Percentiles rank a stretch among this genome's conserved stretches.
Conservation (phyloP, 2,797 vertebrate species). For the Octomys mimax region DNA sequence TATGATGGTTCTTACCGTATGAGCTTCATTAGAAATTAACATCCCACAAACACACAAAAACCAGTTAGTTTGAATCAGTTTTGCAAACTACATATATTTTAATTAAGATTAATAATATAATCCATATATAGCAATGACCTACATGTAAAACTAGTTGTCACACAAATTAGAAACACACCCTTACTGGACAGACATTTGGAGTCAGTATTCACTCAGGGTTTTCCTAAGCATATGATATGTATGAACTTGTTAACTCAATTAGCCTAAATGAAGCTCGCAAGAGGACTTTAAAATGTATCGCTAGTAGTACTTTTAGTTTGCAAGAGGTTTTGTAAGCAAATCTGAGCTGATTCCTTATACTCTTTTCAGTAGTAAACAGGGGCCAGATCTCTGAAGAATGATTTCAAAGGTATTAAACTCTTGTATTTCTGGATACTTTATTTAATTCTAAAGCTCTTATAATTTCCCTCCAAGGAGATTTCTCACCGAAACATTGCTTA, state of each 20-base stretch:
- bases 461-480: conserved; percentile 52
- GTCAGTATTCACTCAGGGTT: conserved; percentile 85
- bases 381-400: conserved; percentile 25
- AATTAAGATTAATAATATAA: conserved; percentile 89
- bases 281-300: conserved; percentile 75
- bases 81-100: conserved; percentile 88
- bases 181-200: conserved; percentile 84
- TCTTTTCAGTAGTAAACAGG: background rate
- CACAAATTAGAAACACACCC: conserved; percentile 86
- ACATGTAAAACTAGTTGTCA: conserved; percentile 86
- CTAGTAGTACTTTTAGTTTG: conserved; percentile 70
- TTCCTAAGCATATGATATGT: conserved; percentile 78
- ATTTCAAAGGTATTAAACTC: conserved; percentile 46
- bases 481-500: conserved; percentile 78
- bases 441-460: conserved; percentile 63
- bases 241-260: conserved; percentile 84
- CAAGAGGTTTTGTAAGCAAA: conserved; percentile 69
- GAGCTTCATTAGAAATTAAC: conserved; percentile 74
- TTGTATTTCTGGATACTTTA: conserved; percentile 51
- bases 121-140: conserved; percentile 86
- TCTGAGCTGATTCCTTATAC: conserved; percentile 28
- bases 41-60: conserved; percentile 84
- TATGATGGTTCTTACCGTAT: conserved; percentile 30
- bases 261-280: conserved; percentile 75
- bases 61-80: conserved; percentile 88